Conservation (phyloP, 2,888 invertebrate genomes). For the Amblyjoppa fuscipennis region DNA sequence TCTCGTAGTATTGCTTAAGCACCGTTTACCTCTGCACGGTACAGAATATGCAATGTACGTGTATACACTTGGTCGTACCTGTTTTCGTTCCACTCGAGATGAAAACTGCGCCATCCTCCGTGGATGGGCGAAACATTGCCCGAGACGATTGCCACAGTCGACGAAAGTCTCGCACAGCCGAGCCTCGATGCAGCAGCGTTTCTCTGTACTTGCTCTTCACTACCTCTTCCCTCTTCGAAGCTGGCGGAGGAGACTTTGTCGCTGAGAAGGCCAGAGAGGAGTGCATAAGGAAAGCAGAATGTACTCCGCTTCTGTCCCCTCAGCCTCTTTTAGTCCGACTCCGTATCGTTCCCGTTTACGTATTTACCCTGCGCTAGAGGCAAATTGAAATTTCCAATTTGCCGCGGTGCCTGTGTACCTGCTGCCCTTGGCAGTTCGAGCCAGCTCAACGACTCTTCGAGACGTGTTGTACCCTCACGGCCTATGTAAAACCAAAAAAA, state of each 20-base stretch:
- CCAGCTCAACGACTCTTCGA: neutral
- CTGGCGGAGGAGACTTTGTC: conserved; percentile 44
- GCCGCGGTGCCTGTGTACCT: neutral
- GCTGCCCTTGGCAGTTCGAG: conserved; percentile 13
- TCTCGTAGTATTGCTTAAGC: conserved; percentile 20
- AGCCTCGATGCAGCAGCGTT: conserved; percentile 9
- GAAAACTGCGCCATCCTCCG: conserved; percentile 39
- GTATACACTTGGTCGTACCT: conserved; percentile 43
- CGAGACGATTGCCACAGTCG: conserved; percentile 49
- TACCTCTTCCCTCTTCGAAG: neutral
- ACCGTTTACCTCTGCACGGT: neutral
- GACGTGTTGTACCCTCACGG: neutral
- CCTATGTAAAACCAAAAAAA: neutral
- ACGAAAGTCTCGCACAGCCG: conserved; percentile 17
- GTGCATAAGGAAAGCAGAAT: conserved; percentile 46
- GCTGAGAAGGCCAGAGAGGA: conserved; percentile 9
- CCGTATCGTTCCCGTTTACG: conserved; percentile 22
- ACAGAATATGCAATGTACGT: conserved; percentile 22
- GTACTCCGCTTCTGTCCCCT: conserved; percentile 27
- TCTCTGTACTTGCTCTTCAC: neutral
- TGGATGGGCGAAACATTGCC: conserved; percentile 32
- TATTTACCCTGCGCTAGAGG: conserved; percentile 23
- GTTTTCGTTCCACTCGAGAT: conserved; percentile 51
- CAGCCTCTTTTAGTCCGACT: conserved; percentile 2
- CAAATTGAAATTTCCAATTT: conserved; percentile 38